These are phyloP conservation scores for Paradisaea rubra DNA, from an alignment of 2,113 vertebrate genomes.

Conservation along the genomic window DNA sequence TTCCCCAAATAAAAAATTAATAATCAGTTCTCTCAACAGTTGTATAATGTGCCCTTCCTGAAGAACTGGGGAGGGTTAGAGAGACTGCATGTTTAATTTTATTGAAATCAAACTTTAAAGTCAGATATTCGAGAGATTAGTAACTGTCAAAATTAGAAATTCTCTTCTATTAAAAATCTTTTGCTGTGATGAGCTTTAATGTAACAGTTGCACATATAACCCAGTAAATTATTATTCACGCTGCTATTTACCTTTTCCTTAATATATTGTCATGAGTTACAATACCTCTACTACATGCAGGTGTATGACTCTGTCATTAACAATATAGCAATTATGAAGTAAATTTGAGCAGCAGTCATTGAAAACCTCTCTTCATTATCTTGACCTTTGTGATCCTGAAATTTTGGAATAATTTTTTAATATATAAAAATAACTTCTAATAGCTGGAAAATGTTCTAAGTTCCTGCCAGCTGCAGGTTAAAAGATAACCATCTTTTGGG, in stretches of 20 bases:
- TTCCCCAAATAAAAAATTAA: neutral
- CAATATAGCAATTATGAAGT: neutral
- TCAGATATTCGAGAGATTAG: neutral
- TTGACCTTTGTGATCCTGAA: neutral
- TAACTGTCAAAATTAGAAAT: neutral
- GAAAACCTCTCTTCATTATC: neutral
- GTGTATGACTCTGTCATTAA: neutral
- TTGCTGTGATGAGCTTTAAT: neutral
- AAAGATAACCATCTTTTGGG: neutral
- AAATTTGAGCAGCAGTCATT: neutral
- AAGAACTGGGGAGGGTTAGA: neutral
- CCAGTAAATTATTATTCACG: neutral
- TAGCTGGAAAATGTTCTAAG: neutral
- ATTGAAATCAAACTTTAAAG: neutral
- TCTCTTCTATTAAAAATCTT: neutral
- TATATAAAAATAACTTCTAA: neutral
- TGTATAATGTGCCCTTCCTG: neutral
- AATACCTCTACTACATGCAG: neutral
- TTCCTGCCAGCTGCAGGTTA: neutral
- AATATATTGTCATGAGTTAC: neutral
- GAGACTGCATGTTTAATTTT: neutral
- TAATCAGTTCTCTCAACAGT: neutral
- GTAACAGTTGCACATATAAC: neutral
- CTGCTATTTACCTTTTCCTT: neutral
- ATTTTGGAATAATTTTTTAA: neutral